Base-by-base conservation (phyloP, 92 coral and sea anemone species). In the Ricordea florida region DNA sequence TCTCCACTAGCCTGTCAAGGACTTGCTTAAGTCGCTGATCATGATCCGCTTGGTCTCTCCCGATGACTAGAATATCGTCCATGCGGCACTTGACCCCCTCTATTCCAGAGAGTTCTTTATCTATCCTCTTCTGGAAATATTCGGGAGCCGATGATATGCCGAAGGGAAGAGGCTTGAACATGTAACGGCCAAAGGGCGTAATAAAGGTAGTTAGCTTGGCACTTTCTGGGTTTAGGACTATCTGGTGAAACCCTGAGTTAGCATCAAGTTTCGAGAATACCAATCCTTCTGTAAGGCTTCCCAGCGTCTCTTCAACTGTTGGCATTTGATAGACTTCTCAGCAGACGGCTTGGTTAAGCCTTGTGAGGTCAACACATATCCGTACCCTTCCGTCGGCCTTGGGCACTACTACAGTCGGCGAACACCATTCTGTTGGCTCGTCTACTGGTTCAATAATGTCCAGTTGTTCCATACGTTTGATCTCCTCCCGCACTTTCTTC, bases 281-380 rank as follows among this genome's bases (percentile, higher is more conserved):
- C 5, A 73, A 24, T 10, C 79, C 85, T 61, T 34, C 83, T 14
- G 78, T 83, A 3, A 69, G 62, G 67, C 62, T 73, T 34, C 82
- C 91, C 32, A 85, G 77, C 25, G 90, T 85, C 27, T 57, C 76
- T 42, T 78, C 90, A 21, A 78, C 81, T 10, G 81, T 79, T 25
- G 85, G n/a, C n/a, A n/a, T n/a, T n/a, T n/a, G n/a, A n/a, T n/a
- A n/a, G n/a, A n/a, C n/a, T n/a, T n/a, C n/a, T n/a, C n/a, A n/a
- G n/a, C n/a, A n/a, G n/a, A n/a, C n/a, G n/a, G 81, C 49, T 57
- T 69, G 62, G 62, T 71, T 71, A 13, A 80, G 74, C 66, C 40
- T 74, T 57, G 83, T 75, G 9, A 74, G 46, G 62, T 74, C 83
- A 20, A 74, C 77, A 15, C 87, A 72, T 25, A 81, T 65, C 30